Evolutionary conservation across 1,140 invertebrate species (phyloP), one percentile per base, ranked within the genome.

Genomic region (Drosophila ananassae): DNA sequence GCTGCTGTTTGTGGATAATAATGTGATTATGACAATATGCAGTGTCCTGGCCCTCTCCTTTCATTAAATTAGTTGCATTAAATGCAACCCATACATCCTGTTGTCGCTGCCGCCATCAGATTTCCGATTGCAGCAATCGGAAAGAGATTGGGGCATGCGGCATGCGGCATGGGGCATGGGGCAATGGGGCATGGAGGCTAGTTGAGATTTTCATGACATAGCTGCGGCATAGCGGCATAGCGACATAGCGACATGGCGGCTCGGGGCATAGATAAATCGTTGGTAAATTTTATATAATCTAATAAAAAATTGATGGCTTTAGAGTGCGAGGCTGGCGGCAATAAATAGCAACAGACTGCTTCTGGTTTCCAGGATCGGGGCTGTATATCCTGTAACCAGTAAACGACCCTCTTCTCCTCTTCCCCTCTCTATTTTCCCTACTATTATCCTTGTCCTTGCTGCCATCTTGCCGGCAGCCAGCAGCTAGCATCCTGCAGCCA

Each of bases 261-360:
- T 74, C 64, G 63, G 64, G 77, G 82, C 83, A 82, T 87, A 82
- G 79, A 87, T 87, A 87, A 87, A 89, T 87, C 74, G 83, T 82
- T 82, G 75, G 79, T 89, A 89, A 89, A 87, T 87, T 87, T 87
- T 89, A 89, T 87, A 89, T 87, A 87, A 87, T 87, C 82, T 82
- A 87, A 87, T 87, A 87, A 89, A 89, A 87, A 89, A 85, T 87
- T 82, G 74, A 85, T 87, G 83, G 83, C 82, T 78, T 75, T 66
- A 44, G 81, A 85, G 81, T 83, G 80, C 74, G 81, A 66, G 67
- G 73, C 73, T 82, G 77, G 73, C 78, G 77, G 73, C 78, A 81
- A 87, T 85, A 85, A 87, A 85, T 85, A 85, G 67, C 78, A 87
- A 63, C 82, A 84, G 78, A 72, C 73, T 47, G 25, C 46, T 58